Conservation (phyloP, 2,113 vertebrate genomes). For the Laticauda laticaudata region DNA sequence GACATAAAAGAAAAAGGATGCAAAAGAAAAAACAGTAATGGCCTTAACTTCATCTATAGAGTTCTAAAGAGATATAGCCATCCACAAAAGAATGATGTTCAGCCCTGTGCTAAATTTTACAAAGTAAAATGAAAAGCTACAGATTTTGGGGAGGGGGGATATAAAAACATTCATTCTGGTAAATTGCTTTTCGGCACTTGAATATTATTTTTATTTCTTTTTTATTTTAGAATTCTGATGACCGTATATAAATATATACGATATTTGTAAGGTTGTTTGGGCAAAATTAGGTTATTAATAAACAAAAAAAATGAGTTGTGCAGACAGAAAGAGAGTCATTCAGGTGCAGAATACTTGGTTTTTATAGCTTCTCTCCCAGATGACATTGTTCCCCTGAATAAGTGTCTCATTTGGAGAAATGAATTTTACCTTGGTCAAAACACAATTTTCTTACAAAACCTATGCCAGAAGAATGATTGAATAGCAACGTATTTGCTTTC, state of each 20-base stretch:
- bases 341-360: background rate
- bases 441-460: conserved; percentile 41
- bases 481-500: conserved; percentile 42
- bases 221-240: background rate
- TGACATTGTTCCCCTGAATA: conserved; percentile 45
- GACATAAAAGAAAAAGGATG: background rate
- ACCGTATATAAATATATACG: background rate
- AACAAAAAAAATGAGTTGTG: background rate
- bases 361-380: background rate
- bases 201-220: background rate
- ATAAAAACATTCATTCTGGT: conserved; percentile 3
- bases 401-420: conserved; percentile 31
- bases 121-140: background rate
- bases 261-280: background rate
- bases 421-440: conserved; percentile 38
- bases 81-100: background rate
- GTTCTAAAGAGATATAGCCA: background rate
- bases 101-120: background rate
- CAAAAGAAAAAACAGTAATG: background rate
- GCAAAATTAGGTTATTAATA: background rate
- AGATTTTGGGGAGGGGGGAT: background rate
- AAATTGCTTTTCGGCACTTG: background rate
- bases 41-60: background rate
- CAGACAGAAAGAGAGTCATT: background rate
- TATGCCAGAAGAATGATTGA: conserved; percentile 51